phyloP scores from a whole-genome alignment of 1,140 invertebrate species.

The Pachypeltis micranthus region DNA sequence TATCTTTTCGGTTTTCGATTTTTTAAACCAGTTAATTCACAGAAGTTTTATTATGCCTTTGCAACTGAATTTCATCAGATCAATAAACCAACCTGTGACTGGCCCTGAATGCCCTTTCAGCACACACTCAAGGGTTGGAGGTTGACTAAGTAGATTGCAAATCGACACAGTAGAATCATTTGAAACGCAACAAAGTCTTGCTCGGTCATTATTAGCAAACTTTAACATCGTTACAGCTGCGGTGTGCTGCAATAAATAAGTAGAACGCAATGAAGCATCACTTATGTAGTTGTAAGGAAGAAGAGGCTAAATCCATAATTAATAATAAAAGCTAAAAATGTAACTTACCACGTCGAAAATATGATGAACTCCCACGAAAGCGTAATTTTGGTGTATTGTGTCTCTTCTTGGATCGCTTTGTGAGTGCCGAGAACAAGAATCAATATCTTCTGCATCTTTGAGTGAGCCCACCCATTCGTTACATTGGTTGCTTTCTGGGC shows the following conservation, averaged over 20 bases:
- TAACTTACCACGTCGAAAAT: conserved; percentile 62
- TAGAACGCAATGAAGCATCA: background rate
- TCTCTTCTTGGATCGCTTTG: conserved; percentile 28
- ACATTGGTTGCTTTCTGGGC: background rate
- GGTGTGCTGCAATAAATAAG: conserved; percentile 49
- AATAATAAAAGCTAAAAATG: background rate
- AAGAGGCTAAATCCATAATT: background rate
- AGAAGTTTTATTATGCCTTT: no score
- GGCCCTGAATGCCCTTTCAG: conserved; percentile 61
- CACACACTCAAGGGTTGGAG: conserved; percentile 56
- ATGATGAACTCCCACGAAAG: conserved; percentile 73
- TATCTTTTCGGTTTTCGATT: no score
- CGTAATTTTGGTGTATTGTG: conserved; percentile 67
- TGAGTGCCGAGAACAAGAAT: background rate
- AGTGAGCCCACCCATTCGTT: conserved; percentile 23
- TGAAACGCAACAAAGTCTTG: conserved; percentile 66
- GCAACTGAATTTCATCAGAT: no score
- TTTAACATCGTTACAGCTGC: conserved; percentile 67
- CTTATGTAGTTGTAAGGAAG: background rate
- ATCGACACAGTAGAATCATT: conserved; percentile 68
- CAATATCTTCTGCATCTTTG: conserved; percentile 41
- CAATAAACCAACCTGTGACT: conserved; percentile 48
- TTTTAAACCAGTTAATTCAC: no score
- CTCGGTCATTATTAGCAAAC: conserved; percentile 79
- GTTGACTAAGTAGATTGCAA: conserved; percentile 58